phyloP scores from a whole-genome alignment of 1,140 invertebrate genomes.

The Drosophila busckii region DNA sequence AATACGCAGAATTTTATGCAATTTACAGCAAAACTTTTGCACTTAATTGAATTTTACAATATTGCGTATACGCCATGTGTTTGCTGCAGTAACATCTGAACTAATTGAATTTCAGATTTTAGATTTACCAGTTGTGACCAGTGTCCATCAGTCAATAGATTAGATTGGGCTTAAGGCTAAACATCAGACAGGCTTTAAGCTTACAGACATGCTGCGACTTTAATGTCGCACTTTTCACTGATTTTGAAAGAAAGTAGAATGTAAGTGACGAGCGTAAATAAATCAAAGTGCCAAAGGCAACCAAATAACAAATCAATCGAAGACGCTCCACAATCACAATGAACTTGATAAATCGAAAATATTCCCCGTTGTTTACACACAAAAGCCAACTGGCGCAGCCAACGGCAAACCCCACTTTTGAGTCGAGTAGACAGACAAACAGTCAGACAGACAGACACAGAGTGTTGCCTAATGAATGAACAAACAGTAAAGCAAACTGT shows the following conservation, averaged over 20 bases:
- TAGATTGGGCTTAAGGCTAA: no score
- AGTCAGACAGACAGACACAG: slow-evolving; percentile 25
- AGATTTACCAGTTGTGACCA: neutral
- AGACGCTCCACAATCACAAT: slow-evolving; percentile 35
- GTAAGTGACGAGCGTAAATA: slow-evolving; percentile 45
- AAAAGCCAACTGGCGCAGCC: slow-evolving; percentile 37
- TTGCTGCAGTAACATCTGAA: neutral
- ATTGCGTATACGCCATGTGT: slow-evolving; percentile 12
- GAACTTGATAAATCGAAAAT: slow-evolving; percentile 76
- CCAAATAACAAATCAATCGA: slow-evolving; percentile 45
- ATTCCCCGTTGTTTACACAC: slow-evolving; percentile 70
- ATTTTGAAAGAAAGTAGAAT: neutral
- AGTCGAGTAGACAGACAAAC: slow-evolving; percentile 30
- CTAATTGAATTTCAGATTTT: neutral
- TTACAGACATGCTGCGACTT: no score
- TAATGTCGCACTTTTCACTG: slow-evolving; percentile 10
- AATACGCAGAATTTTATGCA: slow-evolving; percentile 1
- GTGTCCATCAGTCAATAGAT: no score
- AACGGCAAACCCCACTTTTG: slow-evolving; percentile 10
- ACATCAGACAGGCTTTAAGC: no score
- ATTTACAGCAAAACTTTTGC: neutral
- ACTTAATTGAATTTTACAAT: neutral
- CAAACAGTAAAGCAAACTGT: slow-evolving; percentile 51
- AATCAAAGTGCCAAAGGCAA: slow-evolving; percentile 49
- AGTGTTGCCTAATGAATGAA: slow-evolving; percentile 57